A percentile compares a stretch with the other conserved stretches of the same genome.
Evolutionary conservation across 2,888 invertebrate genomes (phyloP).

Genomic region (Diploptera punctata): DNA sequence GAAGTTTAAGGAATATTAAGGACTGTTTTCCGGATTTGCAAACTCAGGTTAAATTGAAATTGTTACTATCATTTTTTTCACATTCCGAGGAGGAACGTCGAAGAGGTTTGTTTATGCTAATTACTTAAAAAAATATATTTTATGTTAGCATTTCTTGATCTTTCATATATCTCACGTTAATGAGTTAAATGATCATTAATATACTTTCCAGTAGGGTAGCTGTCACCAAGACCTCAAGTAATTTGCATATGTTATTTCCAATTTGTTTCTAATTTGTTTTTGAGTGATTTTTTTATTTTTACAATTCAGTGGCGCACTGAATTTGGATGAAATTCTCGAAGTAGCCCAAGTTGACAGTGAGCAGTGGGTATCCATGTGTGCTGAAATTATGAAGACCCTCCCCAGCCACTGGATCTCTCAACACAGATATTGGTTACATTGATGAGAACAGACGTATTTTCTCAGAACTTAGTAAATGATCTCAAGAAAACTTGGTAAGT

Average conservation of each 20-base stretch:
- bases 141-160: too few relatives aligned
- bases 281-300: neutral
- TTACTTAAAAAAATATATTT: too few relatives aligned
- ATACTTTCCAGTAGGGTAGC: too few relatives aligned
- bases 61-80: constrained; percentile 96
- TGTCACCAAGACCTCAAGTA: too few relatives aligned
- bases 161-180: too few relatives aligned
- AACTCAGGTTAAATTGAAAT: constrained; percentile 96
- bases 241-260: too few relatives aligned
- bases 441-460: constrained; percentile 91
- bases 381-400: constrained; percentile 93
- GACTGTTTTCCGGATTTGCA: constrained; percentile 97
- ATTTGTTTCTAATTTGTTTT: too few relatives aligned
- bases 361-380: constrained; percentile 97
- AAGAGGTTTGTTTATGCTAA: constrained; percentile 80
- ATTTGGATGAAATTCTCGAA: constrained; percentile 92
- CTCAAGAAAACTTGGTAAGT: constrained; percentile 71
- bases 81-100: constrained; percentile 96
- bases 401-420: constrained; percentile 88
- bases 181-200: too few relatives aligned
- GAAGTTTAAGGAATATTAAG: constrained; percentile 95
- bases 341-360: constrained; percentile 93
- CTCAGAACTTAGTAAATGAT: constrained; percentile 87
- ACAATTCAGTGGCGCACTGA: constrained; percentile 96
- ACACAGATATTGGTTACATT: constrained; percentile 86